Base-by-base conservation (phyloP, 2,888 invertebrate genomes). In the Ectropis crepuscularia region DNA sequence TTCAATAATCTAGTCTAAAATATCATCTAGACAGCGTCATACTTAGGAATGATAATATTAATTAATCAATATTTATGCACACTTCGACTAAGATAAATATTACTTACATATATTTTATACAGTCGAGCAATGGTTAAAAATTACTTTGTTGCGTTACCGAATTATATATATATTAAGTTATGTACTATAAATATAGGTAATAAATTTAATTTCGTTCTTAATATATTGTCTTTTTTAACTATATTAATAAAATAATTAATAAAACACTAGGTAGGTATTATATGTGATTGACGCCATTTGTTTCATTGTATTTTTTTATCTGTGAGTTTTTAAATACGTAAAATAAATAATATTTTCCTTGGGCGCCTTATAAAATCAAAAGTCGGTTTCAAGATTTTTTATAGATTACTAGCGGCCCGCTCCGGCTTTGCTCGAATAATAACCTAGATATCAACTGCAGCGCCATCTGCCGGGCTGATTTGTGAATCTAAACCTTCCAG, bases 71-170 rank as follows among this genome's bases (percentile, higher is more conserved):
- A 28, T 28, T 28, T 28, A 28, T 28, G 49, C 38, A 49, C 8
- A 38, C 12, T 51, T 39, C 16, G 39, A 12, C 50, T 51, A 50
- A 38, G 49, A 12, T 39, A 41, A 50, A 38, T 38, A 51, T 41
- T 50, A 12, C 12, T 50, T 37, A 37, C 37, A 36, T 36, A 16
- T 16, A 28, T 10, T 5, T n/a, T 41, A 28, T 60, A 61, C 66
- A 65, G 63, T 63, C 57, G 37, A 57, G 50, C 49, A 64, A 37
- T 11, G 41, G 37, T 57, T 41, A 46, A 49, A 53, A 63, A 48
- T 54, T 9, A 53, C 53, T 54, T 83, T 86, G 83, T 85, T 86
- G 85, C 83, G 81, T 82, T 82, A 74, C 69, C 61, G 70, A 77
- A 76, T 70, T 79, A 77, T 67, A 62, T 36, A 49, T 45, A 74